Evolutionary conservation across 2,113 vertebrate species (phyloP).

Genomic region (Rhinolophus ferrumequinum): DNA sequence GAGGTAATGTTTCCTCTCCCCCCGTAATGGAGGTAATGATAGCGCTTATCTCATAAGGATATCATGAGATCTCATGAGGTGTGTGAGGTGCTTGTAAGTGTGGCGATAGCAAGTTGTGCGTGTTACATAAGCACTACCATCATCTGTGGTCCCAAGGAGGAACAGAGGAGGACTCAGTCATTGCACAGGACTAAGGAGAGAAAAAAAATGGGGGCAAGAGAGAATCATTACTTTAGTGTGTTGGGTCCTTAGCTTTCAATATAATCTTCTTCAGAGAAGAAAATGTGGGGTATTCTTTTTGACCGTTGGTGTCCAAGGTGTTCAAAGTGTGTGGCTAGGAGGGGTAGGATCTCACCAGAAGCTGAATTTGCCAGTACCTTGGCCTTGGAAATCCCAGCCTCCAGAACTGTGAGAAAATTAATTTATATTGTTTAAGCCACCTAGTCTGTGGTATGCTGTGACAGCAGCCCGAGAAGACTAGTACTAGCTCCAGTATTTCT

Average conservation of each 20-base stretch:
- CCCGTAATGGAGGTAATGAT: neutral
- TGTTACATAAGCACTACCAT: too few species aligned
- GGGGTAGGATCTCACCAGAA: neutral
- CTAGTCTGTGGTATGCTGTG: neutral
- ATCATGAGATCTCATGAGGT: neutral
- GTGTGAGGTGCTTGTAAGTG: neutral
- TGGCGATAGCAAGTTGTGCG: neutral
- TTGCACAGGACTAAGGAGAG: neutral
- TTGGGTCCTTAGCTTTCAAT: neutral
- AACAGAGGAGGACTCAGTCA: neutral
- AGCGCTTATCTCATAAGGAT: neutral
- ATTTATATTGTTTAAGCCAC: neutral
- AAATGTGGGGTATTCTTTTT: neutral
- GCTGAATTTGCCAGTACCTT: neutral
- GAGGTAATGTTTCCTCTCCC: neutral
- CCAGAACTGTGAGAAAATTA: neutral
- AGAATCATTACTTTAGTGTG: neutral
- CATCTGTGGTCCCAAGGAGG: neutral
- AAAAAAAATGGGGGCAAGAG: neutral
- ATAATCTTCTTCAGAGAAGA: neutral
- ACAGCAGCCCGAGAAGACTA: neutral
- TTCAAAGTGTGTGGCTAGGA: fast-evolving
- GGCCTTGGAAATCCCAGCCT: neutral
- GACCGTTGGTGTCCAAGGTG: neutral
- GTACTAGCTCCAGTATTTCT: neutral